A percentile compares a stretch with the other conserved stretches of the same genome.
These are phyloP conservation scores for Leptonema lineaticorne DNA, from an alignment of 1,140 invertebrate genomes.

Conservation along the genomic window DNA sequence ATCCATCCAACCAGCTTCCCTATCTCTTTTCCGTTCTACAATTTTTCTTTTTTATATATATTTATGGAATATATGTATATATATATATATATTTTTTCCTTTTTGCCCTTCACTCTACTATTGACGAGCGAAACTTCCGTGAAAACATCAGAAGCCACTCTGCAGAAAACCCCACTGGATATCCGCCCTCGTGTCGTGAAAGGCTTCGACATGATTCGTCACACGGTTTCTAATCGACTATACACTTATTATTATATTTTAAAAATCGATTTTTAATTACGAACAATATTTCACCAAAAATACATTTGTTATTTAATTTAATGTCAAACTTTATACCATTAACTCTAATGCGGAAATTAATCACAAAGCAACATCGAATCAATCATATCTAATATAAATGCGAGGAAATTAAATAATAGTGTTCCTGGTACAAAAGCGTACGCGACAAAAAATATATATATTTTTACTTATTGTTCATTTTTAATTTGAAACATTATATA, in stretches of 20 bases:
- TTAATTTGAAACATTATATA: too few species aligned
- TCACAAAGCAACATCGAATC: not conserved
- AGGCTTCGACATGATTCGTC: not conserved
- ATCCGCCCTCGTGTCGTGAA: not conserved
- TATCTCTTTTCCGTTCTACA: too few species aligned
- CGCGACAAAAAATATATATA: not conserved
- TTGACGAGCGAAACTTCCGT: not conserved
- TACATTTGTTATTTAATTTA: too few species aligned
- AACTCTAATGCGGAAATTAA: not conserved
- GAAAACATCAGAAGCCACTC: conserved; percentile 23
- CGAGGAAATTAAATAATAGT: conserved; percentile 2
- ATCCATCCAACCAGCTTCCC: not conserved
- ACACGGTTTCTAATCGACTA: not conserved
- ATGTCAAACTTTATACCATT: too few species aligned
- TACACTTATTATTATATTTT: too few species aligned
- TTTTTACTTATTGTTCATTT: not conserved
- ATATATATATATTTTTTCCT: too few species aligned
- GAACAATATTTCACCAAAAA: too few species aligned
- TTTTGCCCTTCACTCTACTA: too few species aligned
- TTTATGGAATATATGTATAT: too few species aligned
- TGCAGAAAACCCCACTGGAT: not conserved
- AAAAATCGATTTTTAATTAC: too few species aligned
- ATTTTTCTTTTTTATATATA: too few species aligned
- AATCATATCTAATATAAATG: not conserved
- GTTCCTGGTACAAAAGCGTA: not conserved